Evolutionary conservation across 2,113 vertebrate species (phyloP), one percentile per base, ranked within the genome.

Genomic region (Gila orcuttii): DNA sequence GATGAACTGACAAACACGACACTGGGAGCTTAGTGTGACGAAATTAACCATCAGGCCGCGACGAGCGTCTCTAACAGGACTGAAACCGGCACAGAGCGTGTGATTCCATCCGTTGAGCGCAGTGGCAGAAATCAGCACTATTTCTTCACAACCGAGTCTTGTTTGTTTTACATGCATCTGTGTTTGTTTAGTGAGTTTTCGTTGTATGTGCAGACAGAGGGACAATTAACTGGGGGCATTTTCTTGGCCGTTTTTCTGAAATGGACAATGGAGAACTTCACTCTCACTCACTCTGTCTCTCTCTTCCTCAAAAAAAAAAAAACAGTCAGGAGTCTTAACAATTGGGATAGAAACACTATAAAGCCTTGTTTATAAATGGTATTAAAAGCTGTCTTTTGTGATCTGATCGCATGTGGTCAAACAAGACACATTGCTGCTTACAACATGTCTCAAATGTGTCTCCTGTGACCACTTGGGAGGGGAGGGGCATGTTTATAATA

Each of bases 141-240:
- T 85, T 79, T 71, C 57, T 87, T 79, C 60, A 87, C 55, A 68
- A 57, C 39, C 23, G 19, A 86, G 39, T 77, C 39, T 8, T 89
- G 73, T 85, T 83, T 81, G 62, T 69, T 81, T 81, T 79, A 60
- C 23, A 66, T 82, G 68, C 47, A 66, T 81, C 33, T 52, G 57
- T 77, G 84, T 86, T 90, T 87, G 83, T 80, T 88, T 73, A 57
- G 77, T 8, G 52, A 64, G 71, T 85, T 87, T 79, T 45, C 17
- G 60, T 71, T 75, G 86, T 77, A 78, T 31, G 79, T 78, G 76
- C 45, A 23, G 21, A 64, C 55, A 55, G 78, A 79, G 83, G 36
- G 62, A 85, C 86, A 86, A n/a, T 28, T 57, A 82, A 78, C 57
- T 85, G 82, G 74, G 69, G 60, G 79, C 73, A 79, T 55, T 79